Evolutionary conservation across 2,888 invertebrate genomes (phyloP), one percentile per base, ranked within the genome.

Genomic region (Meteorus cinctellus): DNA sequence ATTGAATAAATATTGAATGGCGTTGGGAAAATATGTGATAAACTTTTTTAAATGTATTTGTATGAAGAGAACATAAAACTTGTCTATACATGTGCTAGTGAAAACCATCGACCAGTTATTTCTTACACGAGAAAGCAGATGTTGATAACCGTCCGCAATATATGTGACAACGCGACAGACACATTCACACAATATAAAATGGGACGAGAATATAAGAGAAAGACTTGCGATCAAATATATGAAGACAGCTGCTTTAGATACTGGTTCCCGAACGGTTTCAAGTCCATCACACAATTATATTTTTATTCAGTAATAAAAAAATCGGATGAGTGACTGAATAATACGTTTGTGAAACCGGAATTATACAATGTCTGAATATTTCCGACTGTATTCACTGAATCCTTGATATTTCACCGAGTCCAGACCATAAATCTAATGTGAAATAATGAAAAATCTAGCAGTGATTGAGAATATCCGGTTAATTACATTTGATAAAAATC

Each of bases 141-240:
- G 86, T 82, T 86, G 86, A 86, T 86, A 86, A 86, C 80, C 81
- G 78, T 66, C 63, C 78, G 78, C 55, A 55, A 19, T 55, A 80
- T 81, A 80, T 80, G 79, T 79, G 19, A 8, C 55, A 24, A 19
- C 2, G 19, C 55, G 19, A 24, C 55, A 55, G n/a, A 48, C 0
- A 16, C 48, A 48, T 1, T 24, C 41, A 41, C 12, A 12, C 41
- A 41, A 41, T 41, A 84, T 48, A 76, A 55, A 74, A 65, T 68
- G 69, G 65, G 82, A 78, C 74, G 77, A 79, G 82, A 76, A 83
- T 14, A 19, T 66, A 66, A 41, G 16, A 14, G 41, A 66, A 36
- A 48, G 29, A 31, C 69, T 19, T 48, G 31, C 16, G n/a, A 55
- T 8, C 34, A 31, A 27, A 48, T n/a, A 55, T 8, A 55, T 4